Evolutionary conservation across 2,797 vertebrate species (phyloP).

Genomic region (Nyctibius grandis): DNA sequence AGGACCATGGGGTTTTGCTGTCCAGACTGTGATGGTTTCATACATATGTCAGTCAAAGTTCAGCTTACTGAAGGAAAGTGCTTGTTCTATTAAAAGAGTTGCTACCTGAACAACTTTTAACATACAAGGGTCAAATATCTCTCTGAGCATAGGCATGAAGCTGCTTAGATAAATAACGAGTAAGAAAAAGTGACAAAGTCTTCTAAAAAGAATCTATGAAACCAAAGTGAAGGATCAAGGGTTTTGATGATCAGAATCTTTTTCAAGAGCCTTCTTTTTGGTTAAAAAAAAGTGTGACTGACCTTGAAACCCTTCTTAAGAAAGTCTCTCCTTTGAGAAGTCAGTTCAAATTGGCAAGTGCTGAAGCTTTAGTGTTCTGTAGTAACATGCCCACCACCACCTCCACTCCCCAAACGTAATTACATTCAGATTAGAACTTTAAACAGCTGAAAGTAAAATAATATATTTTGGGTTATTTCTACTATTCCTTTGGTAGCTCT

Average conservation of each 20-base stretch:
- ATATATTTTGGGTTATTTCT: constrained; percentile 7
- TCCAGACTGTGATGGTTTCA: background rate
- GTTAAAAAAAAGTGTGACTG: background rate
- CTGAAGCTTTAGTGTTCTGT: background rate
- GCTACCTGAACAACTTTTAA: background rate
- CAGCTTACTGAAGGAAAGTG: background rate
- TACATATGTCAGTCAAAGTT: background rate
- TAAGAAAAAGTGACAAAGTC: background rate
- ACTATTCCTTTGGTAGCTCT: constrained; percentile 13
- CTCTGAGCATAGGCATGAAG: background rate
- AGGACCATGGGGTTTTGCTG: background rate
- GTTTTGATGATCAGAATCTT: constrained; percentile 5
- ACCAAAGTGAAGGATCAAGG: background rate
- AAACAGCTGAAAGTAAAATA: constrained; percentile 23
- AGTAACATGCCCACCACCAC: constrained; percentile 7
- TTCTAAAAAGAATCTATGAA: background rate
- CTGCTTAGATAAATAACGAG: constrained; percentile 9
- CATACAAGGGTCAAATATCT: background rate
- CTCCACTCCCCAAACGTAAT: background rate
- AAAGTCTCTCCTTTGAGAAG: constrained; percentile 7
- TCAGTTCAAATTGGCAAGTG: background rate
- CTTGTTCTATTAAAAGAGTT: background rate
- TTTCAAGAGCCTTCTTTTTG: background rate
- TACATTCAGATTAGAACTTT: constrained; percentile 43
- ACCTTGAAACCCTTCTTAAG: constrained; percentile 13